These are phyloP conservation scores for Centropyge bicolor DNA, from an alignment of 2,797 vertebrate species.

Conservation along the genomic window DNA sequence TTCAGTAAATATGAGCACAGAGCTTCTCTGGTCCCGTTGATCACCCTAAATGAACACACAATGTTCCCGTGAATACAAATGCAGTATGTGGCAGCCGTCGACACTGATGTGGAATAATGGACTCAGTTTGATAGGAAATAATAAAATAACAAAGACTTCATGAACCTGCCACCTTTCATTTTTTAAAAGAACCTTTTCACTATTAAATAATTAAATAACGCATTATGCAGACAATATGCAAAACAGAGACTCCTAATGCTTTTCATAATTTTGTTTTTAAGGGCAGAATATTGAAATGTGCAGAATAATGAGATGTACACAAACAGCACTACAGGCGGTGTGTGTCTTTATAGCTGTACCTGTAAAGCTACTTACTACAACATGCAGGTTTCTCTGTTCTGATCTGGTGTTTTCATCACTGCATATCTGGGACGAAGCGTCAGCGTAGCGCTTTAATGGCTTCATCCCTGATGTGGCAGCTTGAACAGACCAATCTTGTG, in stretches of 20 bases:
- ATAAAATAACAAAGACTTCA: not conserved
- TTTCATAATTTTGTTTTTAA: conserved; percentile 2
- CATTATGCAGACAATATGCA: conserved; percentile 31
- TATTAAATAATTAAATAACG: not conserved
- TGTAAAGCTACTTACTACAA: not conserved
- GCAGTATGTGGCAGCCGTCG: not conserved
- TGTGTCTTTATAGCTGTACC: not conserved
- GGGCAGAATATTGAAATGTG: not conserved
- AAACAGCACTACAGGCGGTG: not conserved
- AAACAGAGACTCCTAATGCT: not conserved
- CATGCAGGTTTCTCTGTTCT: not conserved
- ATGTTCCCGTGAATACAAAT: conserved; percentile 5
- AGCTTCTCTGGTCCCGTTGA: not conserved
- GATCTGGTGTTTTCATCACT: not conserved
- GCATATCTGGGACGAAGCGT: not conserved
- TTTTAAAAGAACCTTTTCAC: not conserved
- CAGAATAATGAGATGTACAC: conserved; percentile 3
- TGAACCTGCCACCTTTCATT: not conserved
- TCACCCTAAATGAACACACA: not conserved
- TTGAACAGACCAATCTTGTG: not conserved
- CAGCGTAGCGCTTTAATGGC: not conserved
- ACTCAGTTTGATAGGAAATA: conserved; percentile 8
- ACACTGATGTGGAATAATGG: not conserved
- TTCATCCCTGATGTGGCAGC: not conserved
- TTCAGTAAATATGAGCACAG: not conserved